Evolutionary conservation across 2,888 invertebrate species (phyloP), one percentile per base, ranked within the genome.

Genomic region (Cremastinae sp.): DNA sequence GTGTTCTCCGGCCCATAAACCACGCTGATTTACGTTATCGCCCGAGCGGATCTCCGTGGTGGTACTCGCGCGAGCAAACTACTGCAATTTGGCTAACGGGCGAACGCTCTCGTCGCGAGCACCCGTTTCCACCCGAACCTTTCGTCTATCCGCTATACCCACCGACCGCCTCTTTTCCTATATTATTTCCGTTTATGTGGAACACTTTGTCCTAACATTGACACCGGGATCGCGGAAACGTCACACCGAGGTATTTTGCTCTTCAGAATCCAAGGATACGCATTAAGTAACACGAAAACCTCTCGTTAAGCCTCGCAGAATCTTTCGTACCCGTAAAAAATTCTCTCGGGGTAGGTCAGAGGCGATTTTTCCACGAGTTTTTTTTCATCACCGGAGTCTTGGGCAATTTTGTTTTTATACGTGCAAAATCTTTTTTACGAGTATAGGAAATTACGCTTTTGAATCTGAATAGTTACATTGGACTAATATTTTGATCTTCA

Each of bases 1-100:
- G 80, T 80, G 83, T 81, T 83, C 84, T 82, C 81, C 81, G 83
- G 82, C 80, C 83, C 84, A 87, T 87, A 87, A 87, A 87, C 87
- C 85, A 87, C 84, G 78, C 83, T 78, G 86, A 86, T 86, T 85
- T 85, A 81, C 84, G 85, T 86, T 87, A 87, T 87, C 87, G 84
- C 80, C 83, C 81, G 74, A 82, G 80, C 83, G 84, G 82, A 87
- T 87, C 86, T 87, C 82, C 86, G 84, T 69, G 77, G 82, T 83
- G 82, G 83, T 28, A 28, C 28, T 28, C 28, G 28, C 28, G 82
- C 81, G 81, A 82, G 80, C 64, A 77, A 85, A 84, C 82, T 84
- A 81, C 86, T 83, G 84, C 85, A 86, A 86, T 87, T 85, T 85
- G 83, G 83, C 83, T 83, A 83, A 80, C 80, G 79, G 78, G 74